Base-by-base conservation (phyloP, 2,888 invertebrate genomes). In the Oxycera nigricornis region DNA sequence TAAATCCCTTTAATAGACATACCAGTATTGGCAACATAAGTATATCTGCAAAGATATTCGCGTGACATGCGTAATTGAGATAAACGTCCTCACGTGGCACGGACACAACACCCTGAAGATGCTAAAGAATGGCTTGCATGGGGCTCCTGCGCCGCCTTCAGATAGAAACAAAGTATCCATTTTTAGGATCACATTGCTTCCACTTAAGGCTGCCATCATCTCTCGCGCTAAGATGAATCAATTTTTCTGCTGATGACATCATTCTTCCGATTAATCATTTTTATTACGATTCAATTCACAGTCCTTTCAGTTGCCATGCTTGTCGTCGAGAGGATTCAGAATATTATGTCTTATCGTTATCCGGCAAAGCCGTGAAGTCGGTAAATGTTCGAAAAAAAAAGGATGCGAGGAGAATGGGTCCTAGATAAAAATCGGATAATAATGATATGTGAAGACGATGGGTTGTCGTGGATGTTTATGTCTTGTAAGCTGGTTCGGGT, bases 1-100 rank as follows among this genome's bases (percentile, higher is more conserved):
- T 59, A 59, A 4, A 30, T 59, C 28, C 30, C 30, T 14, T 59
- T 59, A n/a, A n/a, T 59, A 59, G 59, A 59, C n/a, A n/a, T 59
- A 59, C 9, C 59, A 7, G 26, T 30, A 59, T 59, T n/a, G 26
- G 30, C 59, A 9, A 59, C 59, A 59, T 59, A 6, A 1, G 22
- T 17, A 17, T 24, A 28, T 59, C 59, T 59, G 26, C n/a, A 28
- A 7, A 22, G 24, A 2, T 28, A 28, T 59, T 59, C 11, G 30
- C 11, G 30, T 59, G 1, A 1, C 59, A 17, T 2, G 59, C 30
- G 59, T 59, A 59, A 59, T 59, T 59, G 59, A 59, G 59, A 59
- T 59, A 59, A 59, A 59, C 9, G 2, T 7, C 20, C 28, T 59
- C 59, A 59, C 59, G 59, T 59, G 59, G 26, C 59, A 59, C n/a